Percentiles rank a stretch among this genome's conserved stretches.
phyloP scores from a whole-genome alignment of 2,113 vertebrate genomes.

The Vimba vimba region DNA sequence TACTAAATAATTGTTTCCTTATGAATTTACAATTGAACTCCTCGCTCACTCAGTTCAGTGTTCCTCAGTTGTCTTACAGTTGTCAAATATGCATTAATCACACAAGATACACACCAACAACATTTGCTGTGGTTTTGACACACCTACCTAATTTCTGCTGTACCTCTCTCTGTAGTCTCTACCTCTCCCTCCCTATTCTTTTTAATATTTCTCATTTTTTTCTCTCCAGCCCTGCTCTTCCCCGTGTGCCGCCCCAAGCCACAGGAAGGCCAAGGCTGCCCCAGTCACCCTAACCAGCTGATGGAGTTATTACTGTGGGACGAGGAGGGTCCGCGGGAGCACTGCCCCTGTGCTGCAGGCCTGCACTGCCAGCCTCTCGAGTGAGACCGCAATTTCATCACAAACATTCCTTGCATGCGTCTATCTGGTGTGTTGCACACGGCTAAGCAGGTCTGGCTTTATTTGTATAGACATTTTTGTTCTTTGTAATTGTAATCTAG shows the following conservation, averaged over 20 bases:
- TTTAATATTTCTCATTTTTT: neutral
- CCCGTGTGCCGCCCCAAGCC: constrained; percentile 89
- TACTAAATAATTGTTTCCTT: constrained; percentile 31
- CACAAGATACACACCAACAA: neutral
- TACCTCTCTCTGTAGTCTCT: neutral
- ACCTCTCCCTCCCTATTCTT: neutral
- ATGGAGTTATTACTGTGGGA: constrained; percentile 92
- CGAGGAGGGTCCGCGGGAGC: constrained; percentile 83
- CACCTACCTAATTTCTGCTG: neutral
- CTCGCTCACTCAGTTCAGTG: neutral
- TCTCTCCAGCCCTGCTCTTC: constrained; percentile 82
- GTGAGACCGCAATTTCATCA: constrained; percentile 68
- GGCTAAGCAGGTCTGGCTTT: neutral
- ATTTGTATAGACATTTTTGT: neutral
- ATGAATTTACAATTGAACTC: neutral
- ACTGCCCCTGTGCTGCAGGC: constrained; percentile 83
- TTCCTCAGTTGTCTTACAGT: neutral
- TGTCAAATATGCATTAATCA: neutral
- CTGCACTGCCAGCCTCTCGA: constrained; percentile 83
- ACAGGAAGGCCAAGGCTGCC: constrained; percentile 80
- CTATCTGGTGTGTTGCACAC: neutral
- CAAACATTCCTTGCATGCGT: neutral
- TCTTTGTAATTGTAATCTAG: no score
- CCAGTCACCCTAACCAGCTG: constrained; percentile 79
- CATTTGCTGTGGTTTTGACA: constrained; percentile 1